A percentile compares a stretch with the other conserved stretches of the same genome.
Evolutionary conservation across 2,797 vertebrate genomes (phyloP).

Genomic region (Graptemys geographica): DNA sequence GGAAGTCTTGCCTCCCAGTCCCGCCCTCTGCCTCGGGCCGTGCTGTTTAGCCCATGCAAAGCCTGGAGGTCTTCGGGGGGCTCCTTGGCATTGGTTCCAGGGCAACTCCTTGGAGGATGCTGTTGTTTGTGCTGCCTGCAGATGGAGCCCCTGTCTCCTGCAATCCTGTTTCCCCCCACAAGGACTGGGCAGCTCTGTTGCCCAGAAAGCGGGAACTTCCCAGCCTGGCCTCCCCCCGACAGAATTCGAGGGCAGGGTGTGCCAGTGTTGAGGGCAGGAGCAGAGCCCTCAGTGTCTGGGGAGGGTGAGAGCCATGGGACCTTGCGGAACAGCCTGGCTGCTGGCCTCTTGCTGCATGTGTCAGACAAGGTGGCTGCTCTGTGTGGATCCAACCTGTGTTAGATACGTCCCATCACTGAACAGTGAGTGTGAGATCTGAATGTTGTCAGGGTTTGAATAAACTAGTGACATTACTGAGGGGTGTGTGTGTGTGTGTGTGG

Average conservation of each 20-base stretch:
- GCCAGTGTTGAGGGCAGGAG: too few relatives aligned
- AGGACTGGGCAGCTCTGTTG: too few relatives aligned
- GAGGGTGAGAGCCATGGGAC: background rate
- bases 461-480: too few relatives aligned
- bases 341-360: background rate
- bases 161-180: too few relatives aligned
- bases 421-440: background rate
- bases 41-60: background rate
- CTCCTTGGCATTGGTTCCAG: background rate
- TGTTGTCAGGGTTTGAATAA: too few relatives aligned
- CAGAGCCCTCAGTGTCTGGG: too few relatives aligned
- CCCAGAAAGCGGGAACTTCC: background rate
- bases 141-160: too few relatives aligned
- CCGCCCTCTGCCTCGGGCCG: too few relatives aligned
- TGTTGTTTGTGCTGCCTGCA: background rate
- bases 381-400: too few relatives aligned
- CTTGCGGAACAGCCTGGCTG: too few relatives aligned
- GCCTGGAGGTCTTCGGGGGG: too few relatives aligned
- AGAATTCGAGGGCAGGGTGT: background rate
- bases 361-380: background rate
- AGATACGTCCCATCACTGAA: background rate
- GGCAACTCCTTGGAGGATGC: background rate
- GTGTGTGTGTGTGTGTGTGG: too few relatives aligned
- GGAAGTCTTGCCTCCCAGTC: background rate
- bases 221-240: background rate